These are phyloP conservation scores for Prosopocoilus inquinatus DNA, from an alignment of 2,888 invertebrate genomes.

Conservation along the genomic window DNA sequence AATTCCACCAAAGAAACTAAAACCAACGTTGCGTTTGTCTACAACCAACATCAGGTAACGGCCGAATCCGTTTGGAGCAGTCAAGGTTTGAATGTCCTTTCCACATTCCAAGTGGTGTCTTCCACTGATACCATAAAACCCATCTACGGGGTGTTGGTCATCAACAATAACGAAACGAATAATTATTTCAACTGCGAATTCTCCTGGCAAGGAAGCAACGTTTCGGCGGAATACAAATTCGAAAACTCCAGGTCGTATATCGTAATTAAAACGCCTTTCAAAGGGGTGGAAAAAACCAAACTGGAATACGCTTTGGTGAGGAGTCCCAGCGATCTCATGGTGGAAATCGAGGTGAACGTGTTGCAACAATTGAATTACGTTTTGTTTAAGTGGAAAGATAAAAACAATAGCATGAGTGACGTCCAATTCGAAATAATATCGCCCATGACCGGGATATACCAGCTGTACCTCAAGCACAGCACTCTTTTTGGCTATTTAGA, in stretches of 20 bases:
- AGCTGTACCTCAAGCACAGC: constrained; percentile 26
- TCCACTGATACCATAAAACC: constrained; percentile 25
- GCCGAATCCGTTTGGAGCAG: constrained; percentile 24
- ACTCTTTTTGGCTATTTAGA: constrained; percentile 25
- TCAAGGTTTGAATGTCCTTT: constrained; percentile 18
- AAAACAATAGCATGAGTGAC: constrained; percentile 1
- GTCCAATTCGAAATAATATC: constrained; percentile 25
- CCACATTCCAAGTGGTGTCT: constrained; percentile 26
- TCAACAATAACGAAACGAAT: constrained; percentile 22
- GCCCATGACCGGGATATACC: constrained; percentile 29
- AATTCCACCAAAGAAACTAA: constrained; percentile 13
- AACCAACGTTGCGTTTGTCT: constrained; percentile 24
- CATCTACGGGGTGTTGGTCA: constrained; percentile 20
- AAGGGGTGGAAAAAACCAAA: constrained; percentile 27
- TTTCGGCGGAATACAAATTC: constrained; percentile 23
- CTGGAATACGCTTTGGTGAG: constrained; percentile 26
- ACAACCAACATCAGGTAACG: constrained; percentile 29
- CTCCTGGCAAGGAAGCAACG: constrained; percentile 24
- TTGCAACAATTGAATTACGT: constrained; percentile 28
- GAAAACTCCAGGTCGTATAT: constrained; percentile 25
- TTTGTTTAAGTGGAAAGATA: constrained; percentile 19
- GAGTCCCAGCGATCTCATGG: constrained; percentile 18
- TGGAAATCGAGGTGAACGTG: constrained; percentile 26
- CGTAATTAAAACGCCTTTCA: constrained; percentile 29
- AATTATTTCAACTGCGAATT: constrained; percentile 20